Base-by-base conservation (phyloP, 2,888 invertebrate genomes). In the Epirrita christyi region DNA sequence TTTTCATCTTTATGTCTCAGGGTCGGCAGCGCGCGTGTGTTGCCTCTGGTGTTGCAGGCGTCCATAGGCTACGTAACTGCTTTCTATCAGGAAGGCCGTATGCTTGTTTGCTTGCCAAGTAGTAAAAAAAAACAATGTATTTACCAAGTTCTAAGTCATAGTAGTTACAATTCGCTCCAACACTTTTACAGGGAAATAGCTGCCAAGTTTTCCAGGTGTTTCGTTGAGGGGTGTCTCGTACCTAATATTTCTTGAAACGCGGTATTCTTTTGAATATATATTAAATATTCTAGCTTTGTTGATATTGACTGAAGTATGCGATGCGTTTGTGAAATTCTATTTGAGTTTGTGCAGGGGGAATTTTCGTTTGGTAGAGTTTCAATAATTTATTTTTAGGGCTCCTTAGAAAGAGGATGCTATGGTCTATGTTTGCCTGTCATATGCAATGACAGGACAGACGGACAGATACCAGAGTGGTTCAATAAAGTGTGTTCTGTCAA, bases 121-220 rank as follows among this genome's bases (percentile, higher is more conserved):
- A n/a, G n/a, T n/a, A n/a, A n/a, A n/a, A n/a, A n/a, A n/a, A n/a
- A n/a, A n/a, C n/a, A n/a, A n/a, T n/a, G n/a, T 32, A 32, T 50
- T 61, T 47, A 32, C 0, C n/a, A 34, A 32, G 29, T 67, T 44
- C 62, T 8, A 6, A 57, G 34, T 44, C 0, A 38, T 6, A 7
- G 48, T 59, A 27, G 21, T 4, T 21, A 21, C 4, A 21, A 21
- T 65, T 51, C 36, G 6, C 36, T 38, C 62, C 50, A 61, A 61
- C 66, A 66, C 69, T 70, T 78, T 76, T 73, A 73, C 72, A 75
- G 72, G 73, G 76, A 71, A 78, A 79, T 81, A 73, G 71, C 72
- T 70, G 65, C 54, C 70, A 73, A 71, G 67, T 71, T 71, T 67
- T 64, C 68, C 63, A 61, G 67, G 51, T 55, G 34, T 55, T 38